phyloP scores from a whole-genome alignment of 2,113 vertebrate species.

The Mandrillus leucophaeus region DNA sequence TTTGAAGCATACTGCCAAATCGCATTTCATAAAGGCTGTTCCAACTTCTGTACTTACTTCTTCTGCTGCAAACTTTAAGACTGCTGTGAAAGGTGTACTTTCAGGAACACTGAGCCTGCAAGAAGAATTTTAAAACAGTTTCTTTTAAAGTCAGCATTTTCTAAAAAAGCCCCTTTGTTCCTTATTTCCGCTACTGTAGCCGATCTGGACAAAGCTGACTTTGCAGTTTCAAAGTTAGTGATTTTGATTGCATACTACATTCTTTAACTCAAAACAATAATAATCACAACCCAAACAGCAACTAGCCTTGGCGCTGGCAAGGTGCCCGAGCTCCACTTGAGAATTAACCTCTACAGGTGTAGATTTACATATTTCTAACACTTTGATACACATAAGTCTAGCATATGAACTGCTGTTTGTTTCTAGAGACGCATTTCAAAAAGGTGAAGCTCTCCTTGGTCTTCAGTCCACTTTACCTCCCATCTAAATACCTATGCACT shows the following conservation, averaged over 20 bases:
- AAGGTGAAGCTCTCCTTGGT: neutral
- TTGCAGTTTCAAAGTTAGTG: neutral
- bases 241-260: neutral
- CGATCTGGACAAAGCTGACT: neutral
- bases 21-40: neutral
- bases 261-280: neutral
- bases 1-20: neutral
- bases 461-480: neutral
- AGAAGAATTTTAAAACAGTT: conserved; percentile 30
- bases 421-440: neutral
- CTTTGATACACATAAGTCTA: neutral
- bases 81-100: conserved; percentile 95
- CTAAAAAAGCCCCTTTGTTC: neutral
- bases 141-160: neutral
- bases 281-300: neutral
- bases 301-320: neutral
- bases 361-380: neutral
- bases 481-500: neutral
- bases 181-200: neutral
- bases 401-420: neutral
- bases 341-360: neutral
- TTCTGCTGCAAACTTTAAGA: conserved; percentile 97
- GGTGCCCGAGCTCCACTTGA: neutral
- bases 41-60: conserved; percentile 87
- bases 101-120: conserved; percentile 95